Conservation (phyloP, 2,797 vertebrate genomes). For the Helarctos malayanus region DNA sequence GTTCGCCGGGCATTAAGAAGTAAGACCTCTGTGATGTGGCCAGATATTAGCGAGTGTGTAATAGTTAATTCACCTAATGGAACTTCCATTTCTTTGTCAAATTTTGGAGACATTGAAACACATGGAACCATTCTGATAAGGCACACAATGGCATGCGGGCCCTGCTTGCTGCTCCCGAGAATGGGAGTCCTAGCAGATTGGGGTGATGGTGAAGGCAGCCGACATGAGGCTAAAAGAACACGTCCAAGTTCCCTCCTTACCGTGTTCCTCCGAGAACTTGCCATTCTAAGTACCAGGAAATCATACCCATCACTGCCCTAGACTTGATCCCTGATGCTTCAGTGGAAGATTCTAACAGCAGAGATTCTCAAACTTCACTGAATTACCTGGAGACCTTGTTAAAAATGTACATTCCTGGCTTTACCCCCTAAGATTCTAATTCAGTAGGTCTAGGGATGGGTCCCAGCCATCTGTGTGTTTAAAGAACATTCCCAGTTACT, state of each 20-base stretch:
- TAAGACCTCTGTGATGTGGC: neutral
- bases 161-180: neutral
- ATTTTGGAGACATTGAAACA: slow-evolving; percentile 8
- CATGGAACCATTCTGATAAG: neutral
- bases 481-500: neutral
- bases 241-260: neutral
- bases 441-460: neutral
- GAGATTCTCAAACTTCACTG: neutral
- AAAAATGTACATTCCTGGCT: neutral
- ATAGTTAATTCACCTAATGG: neutral
- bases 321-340: neutral
- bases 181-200: neutral
- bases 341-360: neutral
- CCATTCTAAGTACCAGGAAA: neutral
- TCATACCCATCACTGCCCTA: neutral
- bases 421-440: neutral
- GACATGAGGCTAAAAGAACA: neutral
- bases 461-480: neutral
- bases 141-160: neutral
- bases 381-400: neutral
- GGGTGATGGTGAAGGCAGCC: neutral
- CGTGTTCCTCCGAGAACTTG: neutral
- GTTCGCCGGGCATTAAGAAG: neutral
- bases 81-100: neutral
- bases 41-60: neutral